Evolutionary conservation across 2,888 invertebrate genomes (phyloP).

Genomic region (Apodemia mormo): DNA sequence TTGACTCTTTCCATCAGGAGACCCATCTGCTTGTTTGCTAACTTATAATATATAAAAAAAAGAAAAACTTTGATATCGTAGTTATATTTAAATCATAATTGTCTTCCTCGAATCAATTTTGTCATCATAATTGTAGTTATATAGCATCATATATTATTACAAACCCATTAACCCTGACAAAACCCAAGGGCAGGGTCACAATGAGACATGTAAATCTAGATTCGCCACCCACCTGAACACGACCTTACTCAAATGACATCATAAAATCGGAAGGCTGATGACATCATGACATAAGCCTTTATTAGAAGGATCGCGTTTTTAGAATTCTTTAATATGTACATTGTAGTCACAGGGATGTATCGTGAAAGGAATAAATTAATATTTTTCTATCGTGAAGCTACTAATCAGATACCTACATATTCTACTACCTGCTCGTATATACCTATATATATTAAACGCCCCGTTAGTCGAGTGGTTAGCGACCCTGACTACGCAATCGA

Average conservation of each 20-base stretch:
- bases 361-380: no score
- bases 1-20: no score
- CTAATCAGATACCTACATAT: no score
- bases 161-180: slow-evolving; percentile 9
- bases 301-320: slow-evolving; percentile 7
- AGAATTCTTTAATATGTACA: not conserved
- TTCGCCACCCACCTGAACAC: slow-evolving; percentile 13
- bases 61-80: no score
- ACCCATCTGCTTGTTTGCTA: no score
- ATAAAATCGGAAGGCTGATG: slow-evolving; percentile 15
- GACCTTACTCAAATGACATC: slow-evolving; percentile 15
- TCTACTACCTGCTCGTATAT: no score
- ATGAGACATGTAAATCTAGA: slow-evolving; percentile 6
- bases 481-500: no score
- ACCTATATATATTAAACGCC: no score
- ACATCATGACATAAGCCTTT: slow-evolving; percentile 11
- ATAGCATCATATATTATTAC: slow-evolving; percentile 3
- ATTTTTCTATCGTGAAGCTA: no score
- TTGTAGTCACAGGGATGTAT: no score
- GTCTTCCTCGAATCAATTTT: not conserved
- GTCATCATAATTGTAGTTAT: not conserved
- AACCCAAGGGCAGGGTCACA: slow-evolving; percentile 8
- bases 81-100: not conserved
- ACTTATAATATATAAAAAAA: no score
- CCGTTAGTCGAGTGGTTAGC: no score